Evolutionary conservation across 1,140 invertebrate genomes (phyloP), one percentile per base, ranked within the genome.

Genomic region (Streblospio benedicti): DNA sequence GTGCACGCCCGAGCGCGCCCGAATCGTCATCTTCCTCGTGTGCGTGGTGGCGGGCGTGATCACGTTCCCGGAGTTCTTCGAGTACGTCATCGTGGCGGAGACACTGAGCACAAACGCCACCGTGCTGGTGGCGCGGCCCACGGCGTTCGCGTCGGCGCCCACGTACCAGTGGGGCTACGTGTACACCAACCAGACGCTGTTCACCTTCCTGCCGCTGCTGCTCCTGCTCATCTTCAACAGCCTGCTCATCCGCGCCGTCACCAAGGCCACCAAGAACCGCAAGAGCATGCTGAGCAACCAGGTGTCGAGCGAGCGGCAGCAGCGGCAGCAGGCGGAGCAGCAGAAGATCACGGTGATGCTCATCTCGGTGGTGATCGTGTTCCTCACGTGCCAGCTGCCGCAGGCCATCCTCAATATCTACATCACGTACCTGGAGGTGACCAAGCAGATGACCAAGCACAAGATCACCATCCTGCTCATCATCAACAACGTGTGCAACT

Each of bases 401-500:
- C 54, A 59, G 49, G 60, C 60, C 45, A 43, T 62, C 33, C 58
- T 53, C 49, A 60, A 55, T 9, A 16, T 60, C 9, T 38, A 20
- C 49, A 16, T 18, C 45, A 9, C 45, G 6, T 49, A 49, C 45
- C 20, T 9, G 6, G 25, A 25, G 53, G 23, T 25, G 23, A 56
- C 30, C 18, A n/a, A n/a, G n/a, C n/a, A n/a, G n/a, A 20, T 12
- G 4, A 20, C 4, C 33, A 2, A 27, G 5, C 4, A 6, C 27
- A 35, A 3, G 25, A 18, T 32, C n/a, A 31, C 28, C 2, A 0
- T 31, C 14, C 14, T 43, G 5, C 53, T 43, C 16, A 84, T 81
- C 44, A 71, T 86, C 1, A 85, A 85, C 6, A 89, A 88, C 74
- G 82, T 89, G 27, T 86, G 83, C 71, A 89, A 89, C 72, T 78